Conservation (phyloP, 2,113 vertebrate genomes). For the Panthera tigris region DNA sequence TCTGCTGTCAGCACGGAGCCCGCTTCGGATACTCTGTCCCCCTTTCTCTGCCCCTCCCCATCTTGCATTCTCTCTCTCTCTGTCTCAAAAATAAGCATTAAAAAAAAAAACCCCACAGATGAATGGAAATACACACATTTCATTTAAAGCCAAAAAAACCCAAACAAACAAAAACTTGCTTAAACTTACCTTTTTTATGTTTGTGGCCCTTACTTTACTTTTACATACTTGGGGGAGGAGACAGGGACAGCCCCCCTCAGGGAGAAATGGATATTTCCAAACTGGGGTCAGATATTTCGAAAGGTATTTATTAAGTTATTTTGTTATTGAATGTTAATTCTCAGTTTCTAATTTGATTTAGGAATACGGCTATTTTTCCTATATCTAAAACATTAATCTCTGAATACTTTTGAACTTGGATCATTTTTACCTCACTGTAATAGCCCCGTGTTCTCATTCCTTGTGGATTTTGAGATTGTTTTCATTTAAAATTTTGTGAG, state of each 20-base stretch:
- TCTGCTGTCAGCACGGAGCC: no score
- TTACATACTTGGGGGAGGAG: neutral
- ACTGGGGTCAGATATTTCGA: neutral
- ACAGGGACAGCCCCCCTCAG: neutral
- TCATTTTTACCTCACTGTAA: neutral
- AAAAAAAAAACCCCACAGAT: no score
- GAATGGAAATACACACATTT: neutral
- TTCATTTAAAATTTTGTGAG: neutral
- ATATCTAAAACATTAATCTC: neutral
- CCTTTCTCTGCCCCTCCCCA: no score
- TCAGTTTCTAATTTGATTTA: neutral
- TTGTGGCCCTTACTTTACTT: neutral
- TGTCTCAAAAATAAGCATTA: no score
- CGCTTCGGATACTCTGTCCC: no score
- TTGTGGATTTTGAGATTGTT: constrained; percentile 22
- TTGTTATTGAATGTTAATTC: neutral
- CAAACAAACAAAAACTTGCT: neutral
- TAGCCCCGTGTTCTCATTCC: neutral
- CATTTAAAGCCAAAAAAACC: neutral
- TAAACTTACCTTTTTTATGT: neutral
- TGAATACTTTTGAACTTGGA: neutral
- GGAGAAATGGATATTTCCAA: neutral
- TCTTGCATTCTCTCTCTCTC: no score
- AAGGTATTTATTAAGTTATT: neutral
- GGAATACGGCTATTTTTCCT: neutral